Evolutionary conservation across 2,888 invertebrate genomes (phyloP).

Genomic region (Monoplex corrugatus): DNA sequence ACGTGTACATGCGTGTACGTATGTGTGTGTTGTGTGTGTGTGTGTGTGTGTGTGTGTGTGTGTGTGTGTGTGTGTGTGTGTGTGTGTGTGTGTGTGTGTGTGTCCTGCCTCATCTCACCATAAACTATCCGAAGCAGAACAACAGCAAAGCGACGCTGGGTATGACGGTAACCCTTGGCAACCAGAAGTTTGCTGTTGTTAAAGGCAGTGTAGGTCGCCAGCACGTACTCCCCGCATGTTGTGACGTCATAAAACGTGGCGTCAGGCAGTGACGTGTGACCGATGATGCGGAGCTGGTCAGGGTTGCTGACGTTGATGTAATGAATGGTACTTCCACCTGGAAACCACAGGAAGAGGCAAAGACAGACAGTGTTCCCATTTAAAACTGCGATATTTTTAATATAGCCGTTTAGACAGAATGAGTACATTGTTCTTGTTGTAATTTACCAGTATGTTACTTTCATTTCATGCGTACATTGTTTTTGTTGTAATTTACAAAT

Average conservation of each 20-base stretch:
- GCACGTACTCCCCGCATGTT: not conserved
- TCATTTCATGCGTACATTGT: not conserved
- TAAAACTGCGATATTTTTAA: no score
- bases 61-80: not conserved
- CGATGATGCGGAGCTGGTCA: not conserved
- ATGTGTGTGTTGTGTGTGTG: no score
- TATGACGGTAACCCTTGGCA: conserved; percentile 5
- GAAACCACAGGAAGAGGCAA: not conserved
- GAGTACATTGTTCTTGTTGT: no score
- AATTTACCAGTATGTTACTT: not conserved
- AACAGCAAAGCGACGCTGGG: not conserved
- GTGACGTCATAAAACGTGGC: conserved; percentile 25
- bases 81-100: not conserved
- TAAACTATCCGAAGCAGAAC: not conserved
- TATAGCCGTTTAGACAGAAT: no score
- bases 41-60: not conserved
- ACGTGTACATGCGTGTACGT: no score
- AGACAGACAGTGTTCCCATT: not conserved
- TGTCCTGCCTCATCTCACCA: not conserved
- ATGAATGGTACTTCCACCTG: not conserved
- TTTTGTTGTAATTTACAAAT: no score
- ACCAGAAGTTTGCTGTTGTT: conserved; percentile 10
- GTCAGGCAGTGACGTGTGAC: conserved; percentile 16
- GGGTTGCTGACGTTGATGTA: conserved; percentile 18
- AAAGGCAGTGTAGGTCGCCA: not conserved